Evolutionary conservation across 1,140 invertebrate genomes (phyloP).

Genomic region (Lepeophtheirus salmonis): DNA sequence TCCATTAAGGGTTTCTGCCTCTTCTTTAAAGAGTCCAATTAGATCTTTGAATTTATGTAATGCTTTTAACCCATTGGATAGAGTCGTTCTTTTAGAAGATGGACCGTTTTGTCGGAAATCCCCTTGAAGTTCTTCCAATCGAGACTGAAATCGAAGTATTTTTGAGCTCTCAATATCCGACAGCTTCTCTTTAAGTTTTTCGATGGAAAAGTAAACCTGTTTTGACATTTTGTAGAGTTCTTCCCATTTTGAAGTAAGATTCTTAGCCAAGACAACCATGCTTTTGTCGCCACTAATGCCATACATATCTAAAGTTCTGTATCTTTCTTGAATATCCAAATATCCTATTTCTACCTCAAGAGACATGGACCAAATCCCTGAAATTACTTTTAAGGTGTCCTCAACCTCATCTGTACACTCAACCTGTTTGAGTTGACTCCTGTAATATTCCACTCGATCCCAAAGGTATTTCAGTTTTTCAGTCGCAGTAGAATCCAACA

Average conservation of each 20-base stretch:
- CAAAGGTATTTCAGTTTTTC: neutral
- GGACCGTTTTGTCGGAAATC: neutral
- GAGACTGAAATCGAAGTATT: neutral
- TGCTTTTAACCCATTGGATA: neutral
- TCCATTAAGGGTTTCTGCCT: neutral
- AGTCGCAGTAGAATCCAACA: slow-evolving; percentile 10
- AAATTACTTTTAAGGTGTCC: neutral
- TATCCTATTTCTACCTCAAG: slow-evolving; percentile 15
- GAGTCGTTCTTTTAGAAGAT: neutral
- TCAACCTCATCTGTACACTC: slow-evolving; percentile 2
- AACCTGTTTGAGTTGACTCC: neutral
- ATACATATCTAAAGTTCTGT: slow-evolving; percentile 16
- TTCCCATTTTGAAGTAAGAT: slow-evolving; percentile 7
- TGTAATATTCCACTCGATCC: neutral
- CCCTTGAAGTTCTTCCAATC: neutral
- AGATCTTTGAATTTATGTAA: neutral
- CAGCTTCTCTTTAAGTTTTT: neutral
- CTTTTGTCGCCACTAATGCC: neutral
- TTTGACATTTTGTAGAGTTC: slow-evolving; percentile 13
- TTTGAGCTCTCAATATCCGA: neutral
- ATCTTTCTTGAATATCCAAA: slow-evolving; percentile 15
- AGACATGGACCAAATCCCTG: slow-evolving; percentile 10
- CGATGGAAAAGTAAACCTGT: slow-evolving; percentile 8
- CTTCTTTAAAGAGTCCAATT: neutral
- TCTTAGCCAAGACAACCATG: neutral